Percentiles rank a stretch among this genome's conserved stretches.
Evolutionary conservation across 1,140 invertebrate species (phyloP).

Genomic region (Meloidogyne hapla): DNA sequence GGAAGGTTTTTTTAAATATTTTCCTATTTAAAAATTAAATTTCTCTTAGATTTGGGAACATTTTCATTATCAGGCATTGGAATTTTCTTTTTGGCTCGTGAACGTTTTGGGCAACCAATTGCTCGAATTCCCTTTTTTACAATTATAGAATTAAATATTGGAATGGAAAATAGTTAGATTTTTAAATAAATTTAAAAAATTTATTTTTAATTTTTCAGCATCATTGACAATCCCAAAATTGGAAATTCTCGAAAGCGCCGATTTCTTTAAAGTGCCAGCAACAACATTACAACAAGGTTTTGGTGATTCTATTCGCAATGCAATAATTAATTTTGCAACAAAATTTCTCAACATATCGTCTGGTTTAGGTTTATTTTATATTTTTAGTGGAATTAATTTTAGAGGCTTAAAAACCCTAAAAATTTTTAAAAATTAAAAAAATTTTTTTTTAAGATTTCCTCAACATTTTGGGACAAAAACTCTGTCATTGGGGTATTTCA

Average conservation of each 20-base stretch:
- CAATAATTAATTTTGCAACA: slow-evolving; percentile 40
- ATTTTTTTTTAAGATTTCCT: not conserved
- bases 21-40: not conserved
- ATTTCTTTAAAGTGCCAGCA: slow-evolving; percentile 47
- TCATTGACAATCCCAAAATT: slow-evolving; percentile 32
- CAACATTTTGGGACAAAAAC: not conserved
- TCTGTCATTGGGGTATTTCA: slow-evolving; percentile 37
- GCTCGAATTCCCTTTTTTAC: slow-evolving; percentile 49
- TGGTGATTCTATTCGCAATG: slow-evolving; percentile 38
- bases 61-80: slow-evolving; percentile 39
- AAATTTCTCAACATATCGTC: slow-evolving; percentile 20
- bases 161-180: not conserved
- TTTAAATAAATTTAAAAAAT: not conserved
- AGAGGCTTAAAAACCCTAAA: too few relatives aligned
- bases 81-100: slow-evolving; percentile 42
- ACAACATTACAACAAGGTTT: slow-evolving; percentile 30
- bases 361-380: slow-evolving; percentile 27
- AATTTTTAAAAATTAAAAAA: not conserved
- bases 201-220: slow-evolving; percentile 27
- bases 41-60: slow-evolving; percentile 25
- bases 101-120: slow-evolving; percentile 32
- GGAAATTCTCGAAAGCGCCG: slow-evolving; percentile 44
- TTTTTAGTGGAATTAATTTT: slow-evolving; percentile 13
- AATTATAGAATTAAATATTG: slow-evolving; percentile 19
- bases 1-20: slow-evolving; percentile 38